Evolutionary conservation across 2,797 vertebrate species (phyloP).

Genomic region (Paramormyrops hopkinsi): DNA sequence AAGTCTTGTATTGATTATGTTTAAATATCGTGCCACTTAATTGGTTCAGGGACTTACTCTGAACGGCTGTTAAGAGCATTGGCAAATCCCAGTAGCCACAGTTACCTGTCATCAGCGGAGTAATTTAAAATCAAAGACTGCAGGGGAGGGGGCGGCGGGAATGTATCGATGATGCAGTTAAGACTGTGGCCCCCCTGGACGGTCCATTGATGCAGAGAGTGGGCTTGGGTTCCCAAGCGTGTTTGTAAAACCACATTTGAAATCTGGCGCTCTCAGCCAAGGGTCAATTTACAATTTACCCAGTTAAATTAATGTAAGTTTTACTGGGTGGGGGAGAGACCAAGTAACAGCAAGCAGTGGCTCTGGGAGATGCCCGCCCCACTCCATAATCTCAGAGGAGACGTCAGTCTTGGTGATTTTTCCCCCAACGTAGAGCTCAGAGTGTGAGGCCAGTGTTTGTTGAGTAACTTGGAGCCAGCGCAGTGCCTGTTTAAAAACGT

Average conservation of each 20-base stretch:
- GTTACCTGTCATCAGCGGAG: background rate
- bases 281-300: conserved; percentile 52
- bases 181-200: background rate
- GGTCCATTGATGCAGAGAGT: background rate
- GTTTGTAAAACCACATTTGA: background rate
- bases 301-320: conserved; percentile 25
- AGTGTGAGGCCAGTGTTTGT: conserved; percentile 64
- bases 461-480: conserved; percentile 50
- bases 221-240: background rate
- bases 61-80: background rate
- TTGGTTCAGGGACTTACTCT: background rate
- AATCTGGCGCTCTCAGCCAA: conserved; percentile 34
- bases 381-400: conserved; percentile 64
- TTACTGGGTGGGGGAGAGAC: conserved; percentile 25
- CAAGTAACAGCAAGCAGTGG: conserved; percentile 56
- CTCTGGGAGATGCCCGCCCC: conserved; percentile 53
- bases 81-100: background rate
- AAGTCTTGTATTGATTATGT: background rate
- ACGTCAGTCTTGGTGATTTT: conserved; percentile 72
- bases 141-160: background rate
- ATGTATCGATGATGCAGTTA: background rate
- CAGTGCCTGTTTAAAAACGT: background rate
- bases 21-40: background rate
- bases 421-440: conserved; percentile 59
- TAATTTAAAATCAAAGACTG: background rate